Conservation (phyloP, 2,888 invertebrate species). For the Orthosia gothica region DNA sequence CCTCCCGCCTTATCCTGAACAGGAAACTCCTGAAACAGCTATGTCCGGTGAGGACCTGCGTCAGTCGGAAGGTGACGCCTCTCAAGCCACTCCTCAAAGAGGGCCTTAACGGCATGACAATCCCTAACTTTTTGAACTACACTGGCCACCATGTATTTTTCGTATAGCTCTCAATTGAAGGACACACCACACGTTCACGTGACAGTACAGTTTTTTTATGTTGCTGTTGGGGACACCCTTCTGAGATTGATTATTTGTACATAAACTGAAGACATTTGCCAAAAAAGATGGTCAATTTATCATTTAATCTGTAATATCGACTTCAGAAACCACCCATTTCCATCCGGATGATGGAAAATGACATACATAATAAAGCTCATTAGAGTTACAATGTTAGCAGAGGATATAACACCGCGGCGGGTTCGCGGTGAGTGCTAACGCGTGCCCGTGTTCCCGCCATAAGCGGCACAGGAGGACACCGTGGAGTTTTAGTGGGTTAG, state of each 20-base stretch:
- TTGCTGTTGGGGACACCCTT: neutral
- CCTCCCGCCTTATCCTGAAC: too few relatives aligned
- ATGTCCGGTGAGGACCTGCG: too few relatives aligned
- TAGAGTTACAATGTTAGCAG: neutral
- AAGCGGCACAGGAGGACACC: too few relatives aligned
- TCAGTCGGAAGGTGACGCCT: too few relatives aligned
- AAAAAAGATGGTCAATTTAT: neutral
- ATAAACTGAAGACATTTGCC: neutral
- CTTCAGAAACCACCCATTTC: constrained; percentile 4
- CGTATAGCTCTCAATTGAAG: neutral
- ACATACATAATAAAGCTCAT: neutral
- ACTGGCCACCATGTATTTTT: neutral
- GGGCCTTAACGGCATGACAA: too few relatives aligned
- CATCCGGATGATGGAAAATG: neutral
- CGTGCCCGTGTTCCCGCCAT: too few relatives aligned
- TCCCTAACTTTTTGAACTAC: neutral
- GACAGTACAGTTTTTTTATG: neutral
- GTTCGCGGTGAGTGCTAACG: too few relatives aligned
- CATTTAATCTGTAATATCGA: neutral
- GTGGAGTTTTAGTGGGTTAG: too few relatives aligned
- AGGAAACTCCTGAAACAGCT: too few relatives aligned
- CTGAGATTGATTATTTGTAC: neutral
- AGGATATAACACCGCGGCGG: neutral
- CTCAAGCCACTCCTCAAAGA: too few relatives aligned
- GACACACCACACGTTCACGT: neutral